Conservation (phyloP, 2,797 vertebrate genomes). For the Fratercula arctica region DNA sequence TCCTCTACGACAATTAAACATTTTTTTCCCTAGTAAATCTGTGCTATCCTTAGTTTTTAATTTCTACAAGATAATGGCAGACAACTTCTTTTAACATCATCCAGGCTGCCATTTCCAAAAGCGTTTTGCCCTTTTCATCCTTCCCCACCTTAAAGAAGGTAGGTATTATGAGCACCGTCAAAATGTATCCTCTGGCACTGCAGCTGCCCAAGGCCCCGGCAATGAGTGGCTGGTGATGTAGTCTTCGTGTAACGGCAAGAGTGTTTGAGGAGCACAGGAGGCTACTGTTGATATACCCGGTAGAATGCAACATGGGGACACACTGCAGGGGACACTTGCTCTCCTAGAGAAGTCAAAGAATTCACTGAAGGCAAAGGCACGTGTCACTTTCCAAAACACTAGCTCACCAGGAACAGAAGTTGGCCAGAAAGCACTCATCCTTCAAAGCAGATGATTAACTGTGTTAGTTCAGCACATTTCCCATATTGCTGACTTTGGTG, state of each 20-base stretch:
- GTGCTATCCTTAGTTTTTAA: neutral
- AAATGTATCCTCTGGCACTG: neutral
- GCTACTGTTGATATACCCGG: neutral
- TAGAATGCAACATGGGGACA: rapidly evolving
- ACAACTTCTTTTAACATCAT: neutral
- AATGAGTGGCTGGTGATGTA: rapidly evolving
- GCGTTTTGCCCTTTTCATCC: neutral
- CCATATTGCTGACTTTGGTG: neutral
- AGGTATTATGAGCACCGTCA: neutral
- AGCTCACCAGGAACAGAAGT: neutral
- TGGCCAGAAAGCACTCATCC: neutral
- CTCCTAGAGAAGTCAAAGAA: neutral
- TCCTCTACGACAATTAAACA: neutral
- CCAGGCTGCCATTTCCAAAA: neutral
- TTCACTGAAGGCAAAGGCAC: neutral
- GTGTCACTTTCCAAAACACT: neutral
- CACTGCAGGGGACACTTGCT: rapidly evolving
- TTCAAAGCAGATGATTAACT: neutral
- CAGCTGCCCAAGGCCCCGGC: neutral
- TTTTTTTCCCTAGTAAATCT: neutral
- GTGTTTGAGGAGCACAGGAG: neutral
- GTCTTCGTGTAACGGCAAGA: neutral
- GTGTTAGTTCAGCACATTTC: neutral
- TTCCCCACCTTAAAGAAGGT: neutral
- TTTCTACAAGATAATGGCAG: neutral